Evolutionary conservation across 2,113 vertebrate genomes (phyloP).

Genomic region (Trematocara marginatum): DNA sequence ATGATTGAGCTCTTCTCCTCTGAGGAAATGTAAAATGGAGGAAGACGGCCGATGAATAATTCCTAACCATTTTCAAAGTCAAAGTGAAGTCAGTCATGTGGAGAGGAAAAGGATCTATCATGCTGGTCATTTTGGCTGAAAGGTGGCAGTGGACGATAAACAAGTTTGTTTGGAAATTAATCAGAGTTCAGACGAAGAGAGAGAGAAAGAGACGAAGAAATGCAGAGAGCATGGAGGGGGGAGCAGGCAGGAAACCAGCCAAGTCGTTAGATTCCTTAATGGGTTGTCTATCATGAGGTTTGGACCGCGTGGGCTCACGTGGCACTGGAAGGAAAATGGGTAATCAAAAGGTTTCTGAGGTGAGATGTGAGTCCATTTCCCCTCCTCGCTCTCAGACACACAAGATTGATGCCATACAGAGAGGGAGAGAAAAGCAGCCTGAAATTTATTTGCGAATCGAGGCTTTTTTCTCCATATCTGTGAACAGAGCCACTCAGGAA

Average conservation of each 20-base stretch:
- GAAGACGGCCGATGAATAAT: constrained; percentile 53
- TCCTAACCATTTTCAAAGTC: constrained; percentile 50
- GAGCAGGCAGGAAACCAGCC: not conserved
- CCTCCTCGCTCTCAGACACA: not conserved
- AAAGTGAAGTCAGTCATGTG: constrained; percentile 25
- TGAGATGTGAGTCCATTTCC: constrained; percentile 36
- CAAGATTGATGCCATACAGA: constrained; percentile 21
- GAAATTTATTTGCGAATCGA: not conserved
- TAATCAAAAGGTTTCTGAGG: constrained; percentile 51
- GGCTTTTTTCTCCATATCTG: not conserved
- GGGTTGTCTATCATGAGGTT: constrained; percentile 38
- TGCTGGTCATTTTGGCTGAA: constrained; percentile 1
- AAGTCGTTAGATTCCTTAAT: constrained; percentile 42
- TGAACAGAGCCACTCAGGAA: not conserved
- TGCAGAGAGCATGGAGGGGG: not conserved
- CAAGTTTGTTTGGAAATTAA: constrained; percentile 50
- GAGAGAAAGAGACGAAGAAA: not conserved
- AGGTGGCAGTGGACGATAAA: constrained; percentile 31
- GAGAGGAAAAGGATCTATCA: constrained; percentile 2
- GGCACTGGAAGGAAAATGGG: constrained; percentile 29
- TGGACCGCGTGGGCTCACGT: constrained; percentile 21
- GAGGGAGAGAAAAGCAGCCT: not conserved
- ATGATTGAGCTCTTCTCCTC: constrained; percentile 4
- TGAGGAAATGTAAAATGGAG: constrained; percentile 29
- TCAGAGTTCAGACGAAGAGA: not conserved